Conservation (phyloP, 2,113 vertebrate genomes). For the Phoxinus phoxinus region DNA sequence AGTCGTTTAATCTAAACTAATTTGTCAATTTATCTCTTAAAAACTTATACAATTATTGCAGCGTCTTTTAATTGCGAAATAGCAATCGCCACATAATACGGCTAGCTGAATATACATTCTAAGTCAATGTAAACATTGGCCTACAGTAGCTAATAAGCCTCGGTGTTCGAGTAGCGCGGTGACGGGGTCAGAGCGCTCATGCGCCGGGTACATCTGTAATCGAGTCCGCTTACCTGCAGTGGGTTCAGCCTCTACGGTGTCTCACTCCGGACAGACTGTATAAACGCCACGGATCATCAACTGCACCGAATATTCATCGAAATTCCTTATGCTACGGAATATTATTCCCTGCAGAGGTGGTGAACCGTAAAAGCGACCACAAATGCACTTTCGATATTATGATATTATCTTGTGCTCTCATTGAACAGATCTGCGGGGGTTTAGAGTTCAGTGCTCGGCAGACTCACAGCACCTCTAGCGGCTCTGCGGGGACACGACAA, state of each 20-base stretch:
- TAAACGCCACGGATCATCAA: constrained; percentile 75
- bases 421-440: constrained; percentile 90
- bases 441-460: constrained; percentile 85
- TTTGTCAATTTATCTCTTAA: not conserved
- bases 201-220: constrained; percentile 52
- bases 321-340: constrained; percentile 65
- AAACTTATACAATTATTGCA: not conserved
- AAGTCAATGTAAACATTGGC: constrained; percentile 54
- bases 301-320: constrained; percentile 73
- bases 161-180: constrained; percentile 59
- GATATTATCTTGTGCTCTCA: constrained; percentile 89
- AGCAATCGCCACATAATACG: no score
- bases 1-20: not conserved
- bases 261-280: constrained; percentile 78
- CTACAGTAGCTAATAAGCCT: constrained; percentile 58
- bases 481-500: constrained; percentile 98
- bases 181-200: not conserved
- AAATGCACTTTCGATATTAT: constrained; percentile 81
- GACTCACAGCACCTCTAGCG: constrained; percentile 99
- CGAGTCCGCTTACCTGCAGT: constrained; percentile 78
- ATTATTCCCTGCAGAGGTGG: constrained; percentile 69
- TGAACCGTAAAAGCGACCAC: constrained; percentile 75
- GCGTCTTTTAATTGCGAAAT: rapidly evolving
- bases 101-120: not conserved
- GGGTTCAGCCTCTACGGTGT: constrained; percentile 75